These are phyloP conservation scores for Myripristis jacobus DNA, from an alignment of 2,797 vertebrate species.

Conservation along the genomic window DNA sequence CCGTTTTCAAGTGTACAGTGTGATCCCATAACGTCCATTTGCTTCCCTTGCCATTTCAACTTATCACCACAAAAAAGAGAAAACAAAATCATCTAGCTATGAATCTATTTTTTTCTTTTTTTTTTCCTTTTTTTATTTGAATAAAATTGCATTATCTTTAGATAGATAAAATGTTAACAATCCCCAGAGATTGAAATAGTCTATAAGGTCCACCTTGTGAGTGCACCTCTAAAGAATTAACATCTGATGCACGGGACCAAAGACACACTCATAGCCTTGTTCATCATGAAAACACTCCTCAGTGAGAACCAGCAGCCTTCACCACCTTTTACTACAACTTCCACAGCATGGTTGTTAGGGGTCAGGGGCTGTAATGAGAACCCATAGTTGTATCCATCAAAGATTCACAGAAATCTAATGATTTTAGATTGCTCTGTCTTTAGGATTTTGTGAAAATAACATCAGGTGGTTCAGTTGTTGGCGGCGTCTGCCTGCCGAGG, in stretches of 20 bases:
- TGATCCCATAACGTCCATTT: conserved; percentile 66
- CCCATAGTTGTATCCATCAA: conserved; percentile 53
- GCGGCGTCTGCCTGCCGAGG: conserved; percentile 94
- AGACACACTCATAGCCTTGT: conserved; percentile 54
- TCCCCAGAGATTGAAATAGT: conserved; percentile 80
- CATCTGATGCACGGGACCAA: conserved; percentile 63
- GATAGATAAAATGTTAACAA: conserved; percentile 84
- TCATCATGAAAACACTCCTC: conserved; percentile 56
- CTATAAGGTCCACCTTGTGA: conserved; percentile 64
- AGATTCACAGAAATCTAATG: conserved; percentile 59
- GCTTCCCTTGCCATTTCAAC: conserved; percentile 62
- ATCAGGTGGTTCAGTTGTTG: conserved; percentile 86
- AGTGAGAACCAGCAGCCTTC: conserved; percentile 42
- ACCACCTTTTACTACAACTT: conserved; percentile 40
- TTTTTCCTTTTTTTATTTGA: conserved; percentile 55
- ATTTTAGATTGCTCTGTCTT: conserved; percentile 56
- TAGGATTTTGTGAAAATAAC: conserved; percentile 43
- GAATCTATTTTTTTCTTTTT: conserved; percentile 59
- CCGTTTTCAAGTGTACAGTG: conserved; percentile 68
- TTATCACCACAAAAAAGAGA: conserved; percentile 65
- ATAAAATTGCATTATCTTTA: conserved; percentile 82
- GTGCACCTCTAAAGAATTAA: conserved; percentile 62
- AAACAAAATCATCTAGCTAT: conserved; percentile 67
- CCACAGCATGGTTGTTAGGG: conserved; percentile 50
- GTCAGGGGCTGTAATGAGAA: conserved; percentile 46